Conservation (phyloP, 2,888 invertebrate species). For the Chironomus riparius region DNA sequence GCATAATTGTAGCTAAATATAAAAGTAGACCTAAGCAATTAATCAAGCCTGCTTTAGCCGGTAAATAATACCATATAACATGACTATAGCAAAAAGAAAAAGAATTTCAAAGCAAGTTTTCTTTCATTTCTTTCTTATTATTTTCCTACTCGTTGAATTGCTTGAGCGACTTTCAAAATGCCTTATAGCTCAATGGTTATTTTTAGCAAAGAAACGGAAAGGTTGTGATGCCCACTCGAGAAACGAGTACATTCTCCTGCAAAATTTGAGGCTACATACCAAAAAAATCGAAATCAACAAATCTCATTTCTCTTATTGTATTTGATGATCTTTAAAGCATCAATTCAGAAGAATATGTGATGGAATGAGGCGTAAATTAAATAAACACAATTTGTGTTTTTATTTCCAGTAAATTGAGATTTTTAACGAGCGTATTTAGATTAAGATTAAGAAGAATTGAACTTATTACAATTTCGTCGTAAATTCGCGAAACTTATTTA, state of each 20-base stretch:
- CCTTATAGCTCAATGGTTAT: not conserved
- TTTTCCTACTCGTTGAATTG: not conserved
- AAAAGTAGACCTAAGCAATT: not conserved
- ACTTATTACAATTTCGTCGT: no score
- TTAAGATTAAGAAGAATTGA: no score
- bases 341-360: no score
- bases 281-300: not conserved
- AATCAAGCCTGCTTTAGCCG: not conserved
- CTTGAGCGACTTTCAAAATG: constrained; percentile 2
- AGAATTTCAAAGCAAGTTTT: not conserved
- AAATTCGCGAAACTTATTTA: no score
- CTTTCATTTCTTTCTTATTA: not conserved
- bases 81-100: not conserved
- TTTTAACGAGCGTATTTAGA: no score
- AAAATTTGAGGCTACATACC: not conserved
- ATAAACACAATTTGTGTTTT: no score
- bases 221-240: not conserved
- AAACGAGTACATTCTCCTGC: not conserved
- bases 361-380: no score
- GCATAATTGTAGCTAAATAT: no score
- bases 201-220: not conserved
- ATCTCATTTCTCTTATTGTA: not conserved
- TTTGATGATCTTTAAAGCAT: no score
- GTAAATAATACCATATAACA: not conserved
- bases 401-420: no score